Conservation (phyloP, 2,888 invertebrate genomes). For the Apodemia zela region DNA sequence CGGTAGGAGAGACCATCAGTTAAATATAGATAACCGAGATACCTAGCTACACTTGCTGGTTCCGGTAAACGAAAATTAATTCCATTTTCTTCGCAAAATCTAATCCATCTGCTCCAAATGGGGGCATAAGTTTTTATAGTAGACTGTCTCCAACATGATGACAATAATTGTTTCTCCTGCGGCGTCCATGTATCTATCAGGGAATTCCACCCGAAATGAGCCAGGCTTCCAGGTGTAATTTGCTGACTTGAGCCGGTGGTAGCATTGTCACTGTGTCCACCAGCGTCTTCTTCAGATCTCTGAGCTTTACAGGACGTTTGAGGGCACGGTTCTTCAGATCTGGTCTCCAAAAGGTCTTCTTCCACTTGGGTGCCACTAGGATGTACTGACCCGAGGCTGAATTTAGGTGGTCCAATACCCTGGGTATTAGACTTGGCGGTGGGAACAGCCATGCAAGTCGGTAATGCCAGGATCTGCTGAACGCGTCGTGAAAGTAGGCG, state of each 20-base stretch:
- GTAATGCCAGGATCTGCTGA: constrained; percentile 28
- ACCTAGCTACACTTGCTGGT: constrained; percentile 26
- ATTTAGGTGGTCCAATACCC: constrained; percentile 25
- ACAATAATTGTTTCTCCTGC: constrained; percentile 23
- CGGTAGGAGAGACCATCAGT: constrained; percentile 26
- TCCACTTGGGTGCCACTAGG: constrained; percentile 27
- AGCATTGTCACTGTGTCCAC: constrained; percentile 20
- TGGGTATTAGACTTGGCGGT: constrained; percentile 26
- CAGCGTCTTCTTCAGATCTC: constrained; percentile 8
- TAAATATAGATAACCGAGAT: constrained; percentile 26
- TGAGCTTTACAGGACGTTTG: constrained; percentile 19
- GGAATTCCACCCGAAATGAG: constrained; percentile 27
- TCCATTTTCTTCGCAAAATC: constrained; percentile 22
- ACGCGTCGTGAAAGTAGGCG: constrained; percentile 33
- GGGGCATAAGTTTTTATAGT: constrained; percentile 28
- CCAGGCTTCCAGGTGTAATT: constrained; percentile 28
- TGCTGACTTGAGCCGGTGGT: constrained; percentile 24
- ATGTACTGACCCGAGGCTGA: constrained; percentile 21
- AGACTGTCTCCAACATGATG: constrained; percentile 27
- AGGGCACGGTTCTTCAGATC: constrained; percentile 23
- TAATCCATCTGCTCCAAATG: constrained; percentile 24
- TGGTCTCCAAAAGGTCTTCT: constrained; percentile 23
- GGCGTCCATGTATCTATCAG: constrained; percentile 24
- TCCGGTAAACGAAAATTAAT: constrained; percentile 12
- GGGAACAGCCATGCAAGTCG: constrained; percentile 30